Percentiles rank a stretch among this genome's conserved stretches.
Evolutionary conservation across 2,113 vertebrate species (phyloP).

Genomic region (Myotis yumanensis): DNA sequence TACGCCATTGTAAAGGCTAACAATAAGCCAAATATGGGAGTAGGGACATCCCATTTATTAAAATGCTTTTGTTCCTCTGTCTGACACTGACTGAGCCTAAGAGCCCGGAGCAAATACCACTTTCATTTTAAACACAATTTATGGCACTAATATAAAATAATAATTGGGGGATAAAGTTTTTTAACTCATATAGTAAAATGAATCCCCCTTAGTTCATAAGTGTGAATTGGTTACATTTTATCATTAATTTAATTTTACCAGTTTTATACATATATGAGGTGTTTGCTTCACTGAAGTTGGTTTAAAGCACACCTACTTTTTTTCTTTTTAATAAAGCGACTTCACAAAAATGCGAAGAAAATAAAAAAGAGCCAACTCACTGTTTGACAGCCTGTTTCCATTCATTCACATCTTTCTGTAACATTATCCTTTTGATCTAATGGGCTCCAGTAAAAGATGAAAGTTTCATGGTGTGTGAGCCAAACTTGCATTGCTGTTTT

Average conservation of each 20-base stretch:
- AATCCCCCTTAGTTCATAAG: neutral
- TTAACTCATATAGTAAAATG: neutral
- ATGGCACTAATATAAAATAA: neutral
- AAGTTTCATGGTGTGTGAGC: slow-evolving; percentile 35
- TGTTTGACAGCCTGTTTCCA: slow-evolving; percentile 55
- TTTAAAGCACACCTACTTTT: neutral
- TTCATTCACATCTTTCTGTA: slow-evolving; percentile 45
- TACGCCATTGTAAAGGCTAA: neutral
- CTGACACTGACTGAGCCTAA: neutral
- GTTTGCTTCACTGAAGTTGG: neutral
- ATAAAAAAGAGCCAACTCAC: neutral
- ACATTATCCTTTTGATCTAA: slow-evolving; percentile 69
- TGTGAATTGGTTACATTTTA: neutral
- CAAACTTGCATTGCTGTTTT: slow-evolving; percentile 51
- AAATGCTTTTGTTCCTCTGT: neutral
- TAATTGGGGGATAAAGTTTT: neutral
- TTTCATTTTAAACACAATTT: neutral
- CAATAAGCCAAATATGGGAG: neutral
- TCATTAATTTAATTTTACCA: neutral
- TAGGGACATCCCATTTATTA: neutral
- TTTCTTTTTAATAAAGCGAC: slow-evolving; percentile 19
- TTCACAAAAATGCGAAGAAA: neutral
- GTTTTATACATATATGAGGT: neutral
- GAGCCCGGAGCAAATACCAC: neutral
- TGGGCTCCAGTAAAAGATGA: slow-evolving; percentile 50